Evolutionary conservation across 2,797 vertebrate species (phyloP).

Genomic region (Pseudochirops corinnae): DNA sequence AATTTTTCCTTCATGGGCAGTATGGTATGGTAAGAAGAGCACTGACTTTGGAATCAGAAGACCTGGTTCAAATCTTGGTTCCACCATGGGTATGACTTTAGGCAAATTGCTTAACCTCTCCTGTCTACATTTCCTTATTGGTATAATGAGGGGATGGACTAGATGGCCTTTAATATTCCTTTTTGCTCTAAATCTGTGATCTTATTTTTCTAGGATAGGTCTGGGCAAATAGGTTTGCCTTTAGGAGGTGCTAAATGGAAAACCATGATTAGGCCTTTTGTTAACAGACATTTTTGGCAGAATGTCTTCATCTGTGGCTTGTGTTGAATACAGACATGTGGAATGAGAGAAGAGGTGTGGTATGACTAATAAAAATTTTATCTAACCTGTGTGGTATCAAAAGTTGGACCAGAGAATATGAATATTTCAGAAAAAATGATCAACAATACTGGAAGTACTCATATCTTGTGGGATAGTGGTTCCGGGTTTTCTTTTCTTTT

Average conservation of each 20-base stretch:
- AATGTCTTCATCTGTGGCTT: background rate
- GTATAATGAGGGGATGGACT: background rate
- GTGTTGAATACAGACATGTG: constrained; percentile 30
- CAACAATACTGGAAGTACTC: background rate
- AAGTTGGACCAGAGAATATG: background rate
- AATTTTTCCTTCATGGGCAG: background rate
- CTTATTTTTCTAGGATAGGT: background rate
- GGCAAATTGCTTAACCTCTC: background rate
- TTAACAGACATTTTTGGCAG: constrained; percentile 16
- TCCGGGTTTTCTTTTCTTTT: background rate
- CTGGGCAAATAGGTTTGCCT: background rate
- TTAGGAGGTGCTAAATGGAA: constrained; percentile 28
- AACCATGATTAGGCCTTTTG: background rate
- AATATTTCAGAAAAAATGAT: background rate
- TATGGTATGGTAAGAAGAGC: background rate
- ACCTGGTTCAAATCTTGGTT: background rate
- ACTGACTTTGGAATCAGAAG: background rate
- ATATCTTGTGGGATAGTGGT: background rate
- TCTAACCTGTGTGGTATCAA: background rate
- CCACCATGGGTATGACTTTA: background rate
- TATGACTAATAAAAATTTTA: background rate
- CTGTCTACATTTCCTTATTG: background rate
- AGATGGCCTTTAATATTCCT: background rate
- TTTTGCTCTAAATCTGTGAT: background rate
- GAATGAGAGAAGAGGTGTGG: background rate